Evolutionary conservation across 2,888 invertebrate species (phyloP), one percentile per base, ranked within the genome.

Genomic region (Acronicta psi): DNA sequence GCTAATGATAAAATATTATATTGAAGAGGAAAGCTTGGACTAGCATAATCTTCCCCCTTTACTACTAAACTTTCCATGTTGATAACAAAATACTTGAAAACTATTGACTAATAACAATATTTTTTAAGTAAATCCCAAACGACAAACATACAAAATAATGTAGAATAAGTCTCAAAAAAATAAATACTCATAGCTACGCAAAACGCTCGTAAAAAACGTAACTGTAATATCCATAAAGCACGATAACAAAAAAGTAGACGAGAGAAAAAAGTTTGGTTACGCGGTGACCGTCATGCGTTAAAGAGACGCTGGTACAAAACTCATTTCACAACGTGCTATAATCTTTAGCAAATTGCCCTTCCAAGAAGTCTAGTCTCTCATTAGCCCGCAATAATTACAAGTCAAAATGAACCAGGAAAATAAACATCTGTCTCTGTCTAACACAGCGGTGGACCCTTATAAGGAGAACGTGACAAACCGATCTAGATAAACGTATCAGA

Each of bases 401-500:
- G 78, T 83, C 75, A 79, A 84, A 85, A 83, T 77, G 76, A 81
- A 81, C 82, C 75, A 78, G 81, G 82, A 85, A 82, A 81, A 80
- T 72, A 73, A 77, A 68, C 72, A 59, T 74, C 80, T 67, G 66
- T 89, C 87, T 75, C 77, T 71, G 69, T 90, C 86, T 73, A 67
- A 63, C 81, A 54, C 61, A 78, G 59, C 64, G 53, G 59, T 45
- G 54, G 56, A 56, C 46, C 49, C 69, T 65, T 73, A 77, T 69
- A 79, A 79, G 73, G 65, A 77, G 82, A 86, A 82, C 85, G 87
- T 85, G 88, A 89, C 83, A 87, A 85, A 84, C 55, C 74, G 85
- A 91, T 91, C 89, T 83, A 86, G 90, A 90, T 91, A 89, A 83
- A 80, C 61, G 63, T 85, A 86, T 88, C 85, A 85, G 90, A 88